Evolutionary conservation across 2,113 vertebrate genomes (phyloP).

Genomic region (Anhinga anhinga): DNA sequence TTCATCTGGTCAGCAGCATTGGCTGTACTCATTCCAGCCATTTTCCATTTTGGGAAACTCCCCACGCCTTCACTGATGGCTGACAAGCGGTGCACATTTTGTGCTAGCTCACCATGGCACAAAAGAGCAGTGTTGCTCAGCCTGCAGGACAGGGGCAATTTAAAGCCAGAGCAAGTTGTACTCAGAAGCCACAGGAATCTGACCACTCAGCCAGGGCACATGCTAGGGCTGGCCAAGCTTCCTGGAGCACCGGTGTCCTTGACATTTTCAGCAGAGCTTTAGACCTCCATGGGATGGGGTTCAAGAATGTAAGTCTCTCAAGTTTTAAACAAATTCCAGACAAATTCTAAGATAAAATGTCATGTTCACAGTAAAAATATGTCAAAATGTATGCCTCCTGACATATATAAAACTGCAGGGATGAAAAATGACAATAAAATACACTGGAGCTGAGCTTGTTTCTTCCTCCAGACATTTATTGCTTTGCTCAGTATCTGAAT

Average conservation of each 20-base stretch:
- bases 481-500: not conserved
- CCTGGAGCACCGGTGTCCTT: not conserved
- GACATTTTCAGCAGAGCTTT: not conserved
- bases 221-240: not conserved
- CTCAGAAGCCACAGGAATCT: not conserved
- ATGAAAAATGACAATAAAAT: not conserved
- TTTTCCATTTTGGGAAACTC: not conserved
- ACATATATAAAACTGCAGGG: not conserved
- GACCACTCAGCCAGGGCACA: not conserved
- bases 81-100: not conserved
- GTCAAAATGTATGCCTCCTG: not conserved
- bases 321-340: not conserved
- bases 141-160: not conserved
- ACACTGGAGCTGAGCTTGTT: not conserved
- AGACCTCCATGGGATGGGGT: not conserved
- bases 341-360: not conserved
- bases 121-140: not conserved
- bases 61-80: rapidly evolving
- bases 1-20: not conserved
- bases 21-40: not conserved
- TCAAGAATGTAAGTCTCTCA: not conserved
- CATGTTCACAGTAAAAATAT: not conserved
- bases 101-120: rapidly evolving
- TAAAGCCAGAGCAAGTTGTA: not conserved
- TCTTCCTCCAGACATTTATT: not conserved